phyloP scores from a whole-genome alignment of 2,797 vertebrate genomes.

The Cichlasoma orientale region DNA sequence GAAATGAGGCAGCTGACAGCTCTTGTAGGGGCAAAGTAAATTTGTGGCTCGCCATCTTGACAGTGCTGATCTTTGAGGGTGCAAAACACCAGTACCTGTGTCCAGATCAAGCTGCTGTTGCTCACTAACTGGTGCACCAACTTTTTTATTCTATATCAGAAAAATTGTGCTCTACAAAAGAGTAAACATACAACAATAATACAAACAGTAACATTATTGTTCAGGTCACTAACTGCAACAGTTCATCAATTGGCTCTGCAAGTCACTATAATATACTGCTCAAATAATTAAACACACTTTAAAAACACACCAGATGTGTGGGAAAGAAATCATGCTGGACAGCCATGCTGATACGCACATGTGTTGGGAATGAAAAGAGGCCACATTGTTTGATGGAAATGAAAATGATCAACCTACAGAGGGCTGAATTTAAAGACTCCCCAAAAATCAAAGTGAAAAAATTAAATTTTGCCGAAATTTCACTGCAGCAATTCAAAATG shows the following conservation, averaged over 20 bases:
- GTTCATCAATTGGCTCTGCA: neutral
- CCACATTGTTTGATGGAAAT: too few relatives aligned
- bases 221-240: neutral
- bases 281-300: too few relatives aligned
- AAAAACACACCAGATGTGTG: too few relatives aligned
- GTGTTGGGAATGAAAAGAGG: too few relatives aligned
- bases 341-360: too few relatives aligned
- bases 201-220: neutral
- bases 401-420: too few relatives aligned
- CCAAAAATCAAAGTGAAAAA: too few relatives aligned
- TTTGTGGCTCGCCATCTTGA: neutral
- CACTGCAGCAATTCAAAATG: too few relatives aligned
- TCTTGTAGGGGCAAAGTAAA: neutral
- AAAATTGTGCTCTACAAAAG: neutral
- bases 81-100: neutral
- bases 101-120: neutral
- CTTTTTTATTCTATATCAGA: neutral
- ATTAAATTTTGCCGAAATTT: too few relatives aligned
- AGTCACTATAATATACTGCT: neutral
- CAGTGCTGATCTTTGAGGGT: neutral
- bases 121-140: neutral
- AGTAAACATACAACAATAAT: neutral
- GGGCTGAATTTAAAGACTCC: too few relatives aligned
- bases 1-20: neutral
- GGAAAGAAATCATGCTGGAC: too few relatives aligned